Evolutionary conservation across 2,113 vertebrate species (phyloP), one percentile per base, ranked within the genome.

Genomic region (Ptychochromis oligacanthus): DNA sequence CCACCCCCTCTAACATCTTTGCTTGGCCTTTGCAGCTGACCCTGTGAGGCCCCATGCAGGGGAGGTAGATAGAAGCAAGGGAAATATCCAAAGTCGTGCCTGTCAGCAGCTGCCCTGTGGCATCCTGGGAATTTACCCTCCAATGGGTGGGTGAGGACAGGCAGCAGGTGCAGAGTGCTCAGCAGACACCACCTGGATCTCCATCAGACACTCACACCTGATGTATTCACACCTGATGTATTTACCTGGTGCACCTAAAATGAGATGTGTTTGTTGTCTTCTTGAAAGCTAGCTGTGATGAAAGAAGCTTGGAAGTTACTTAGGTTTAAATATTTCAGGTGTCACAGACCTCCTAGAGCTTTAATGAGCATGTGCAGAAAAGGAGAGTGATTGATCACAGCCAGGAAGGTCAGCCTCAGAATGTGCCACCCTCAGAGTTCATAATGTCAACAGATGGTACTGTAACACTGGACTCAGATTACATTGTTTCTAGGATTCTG

Each of bases 91-190:
- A 87, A 90, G 92, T 88, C 81, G 82, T 80, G 88, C 64, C 93
- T 95, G 93, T 96, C 95, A 95, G 88, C 95, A 96, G 95, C 95
- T 96, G 95, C 93, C 93, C 90, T 89, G 85, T 82, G 94, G 95
- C 95, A 96, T 95, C 87, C 93, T 84, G 94, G 91, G 95, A 96
- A 96, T 95, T 91, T 90, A 84, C 77, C 88, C 93, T 89, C 91
- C 86, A 12, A 85, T 89, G 91, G 89, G 79, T 80, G 84, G 86
- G 91, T 92, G 94, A 95, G 91, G 91, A 93, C 94, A 95, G 92
- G 87, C 87, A 89, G 95, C 96, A 96, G 95, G 95, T 96, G 95
- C 89, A 84, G 88, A 76, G 82, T n/a, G 80, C 85, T 89, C 80
- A 31, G 77, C 80, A 85, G 91, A 87, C 90, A 83, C 90, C 93